These are phyloP conservation scores for Drosophila virilis DNA, from an alignment of 1,140 invertebrate genomes.

Conservation along the genomic window DNA sequence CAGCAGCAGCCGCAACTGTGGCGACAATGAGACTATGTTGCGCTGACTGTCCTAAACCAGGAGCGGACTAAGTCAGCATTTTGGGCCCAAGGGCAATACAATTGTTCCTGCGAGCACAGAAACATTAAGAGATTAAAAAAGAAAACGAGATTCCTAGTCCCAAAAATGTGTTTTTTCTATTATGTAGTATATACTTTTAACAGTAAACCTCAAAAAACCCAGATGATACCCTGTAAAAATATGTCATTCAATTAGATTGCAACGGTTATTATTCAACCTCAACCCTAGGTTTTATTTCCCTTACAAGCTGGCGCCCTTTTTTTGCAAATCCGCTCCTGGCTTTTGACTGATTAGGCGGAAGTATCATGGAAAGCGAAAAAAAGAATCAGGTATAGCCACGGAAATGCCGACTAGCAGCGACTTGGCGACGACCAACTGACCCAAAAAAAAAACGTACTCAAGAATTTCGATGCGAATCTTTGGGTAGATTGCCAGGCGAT, in stretches of 20 bases:
- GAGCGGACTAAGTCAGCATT: conserved; percentile 1
- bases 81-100: background rate
- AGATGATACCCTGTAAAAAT: too few species aligned
- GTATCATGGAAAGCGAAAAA: conserved; percentile 39
- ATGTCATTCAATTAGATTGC: too few species aligned
- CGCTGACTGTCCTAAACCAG: conserved; percentile 6
- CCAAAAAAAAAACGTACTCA: conserved; percentile 30
- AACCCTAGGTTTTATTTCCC: too few species aligned
- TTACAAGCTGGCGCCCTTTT: background rate
- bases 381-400: conserved; percentile 7
- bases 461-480: conserved; percentile 38
- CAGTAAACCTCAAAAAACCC: too few species aligned
- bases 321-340: conserved; percentile 6
- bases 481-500: conserved; percentile 34
- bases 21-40: conserved; percentile 41
- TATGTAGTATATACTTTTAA: too few species aligned
- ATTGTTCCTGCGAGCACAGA: background rate
- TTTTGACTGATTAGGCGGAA: conserved; percentile 31
- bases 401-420: conserved; percentile 9
- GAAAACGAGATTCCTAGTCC: too few species aligned
- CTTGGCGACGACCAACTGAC: conserved; percentile 51
- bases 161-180: too few species aligned
- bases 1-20: conserved; percentile 18
- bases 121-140: background rate
- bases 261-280: too few species aligned